Evolutionary conservation across 2,888 invertebrate genomes (phyloP), one percentile per base, ranked within the genome.

Genomic region (Plagiodera versicolora): DNA sequence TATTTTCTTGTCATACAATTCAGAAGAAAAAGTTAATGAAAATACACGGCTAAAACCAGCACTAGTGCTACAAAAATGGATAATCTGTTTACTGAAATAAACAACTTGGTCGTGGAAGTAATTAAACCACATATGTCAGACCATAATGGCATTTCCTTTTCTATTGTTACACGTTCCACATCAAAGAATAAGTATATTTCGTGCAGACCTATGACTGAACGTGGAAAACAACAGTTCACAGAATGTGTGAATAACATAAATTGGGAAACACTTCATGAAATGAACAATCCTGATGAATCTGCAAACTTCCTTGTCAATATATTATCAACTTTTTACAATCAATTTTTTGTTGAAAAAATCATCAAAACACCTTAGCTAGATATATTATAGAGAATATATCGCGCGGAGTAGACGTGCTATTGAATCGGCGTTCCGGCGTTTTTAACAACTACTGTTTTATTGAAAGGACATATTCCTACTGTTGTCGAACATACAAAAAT

Each of bases 81-180:
- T 51, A 28, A 51, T 28, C 51, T 51, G 24, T 51, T 30, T 6
- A 28, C 51, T 30, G 30, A 51, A 3, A 5, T 24, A 46, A 46
- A 46, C 46, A 14, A 46, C 46, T 9, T 48, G 20, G n/a, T 48
- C 28, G 45, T 54, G 54, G 19, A 44, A 44, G 17, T 54, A 44
- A 20, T 53, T 2, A 39, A 53, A 53, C 52, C 39, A 39, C 52
- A 53, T 53, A 35, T 53, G 52, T 35, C 52, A 24, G 54, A 54
- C 28, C 39, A 35, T 17, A 24, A 39, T 11, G 54, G 39, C 10
- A 54, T 17, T 39, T 39, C 11, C n/a, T 39, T 45, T 16, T 14
- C 32, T 20, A 24, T 51, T 30, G 1, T 24, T 6, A 24, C 24
- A 24, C n/a, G n/a, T n/a, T n/a, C n/a, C n/a, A 45, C 20, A 54